phyloP scores from a whole-genome alignment of 1,140 invertebrate species.

The Colletes latitarsis region DNA sequence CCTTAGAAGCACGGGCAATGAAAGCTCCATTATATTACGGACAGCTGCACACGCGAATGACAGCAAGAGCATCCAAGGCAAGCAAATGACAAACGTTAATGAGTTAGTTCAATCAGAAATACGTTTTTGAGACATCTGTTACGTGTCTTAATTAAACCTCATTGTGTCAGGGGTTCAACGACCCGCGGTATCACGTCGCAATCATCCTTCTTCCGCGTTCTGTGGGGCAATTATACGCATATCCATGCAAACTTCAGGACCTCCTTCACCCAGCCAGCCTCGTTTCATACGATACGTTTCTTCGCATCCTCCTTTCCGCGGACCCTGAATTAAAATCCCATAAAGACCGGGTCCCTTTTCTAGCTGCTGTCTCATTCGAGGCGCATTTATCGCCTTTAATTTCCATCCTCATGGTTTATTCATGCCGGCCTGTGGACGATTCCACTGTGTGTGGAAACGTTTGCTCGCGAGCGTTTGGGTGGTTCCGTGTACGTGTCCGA shows the following conservation, averaged over 20 bases:
- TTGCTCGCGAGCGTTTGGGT: neutral
- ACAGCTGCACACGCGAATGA: too few species aligned
- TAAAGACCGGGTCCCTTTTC: constrained; percentile 71
- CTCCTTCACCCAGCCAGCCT: neutral
- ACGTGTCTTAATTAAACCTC: constrained; percentile 34
- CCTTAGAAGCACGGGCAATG: too few species aligned
- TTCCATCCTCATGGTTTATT: constrained; percentile 78
- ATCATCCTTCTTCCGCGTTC: neutral
- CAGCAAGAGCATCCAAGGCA: too few species aligned
- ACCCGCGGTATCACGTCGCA: neutral
- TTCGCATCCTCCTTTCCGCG: constrained; percentile 39
- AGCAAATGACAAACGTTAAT: neutral
- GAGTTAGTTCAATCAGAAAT: neutral
- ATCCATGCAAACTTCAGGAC: constrained; percentile 21
- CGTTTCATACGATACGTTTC: constrained; percentile 6
- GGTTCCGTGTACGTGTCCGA: neutral
- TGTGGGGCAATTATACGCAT: constrained; percentile 20
- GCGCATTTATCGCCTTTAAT: constrained; percentile 79
- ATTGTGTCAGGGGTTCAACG: constrained; percentile 18
- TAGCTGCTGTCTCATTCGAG: constrained; percentile 69
- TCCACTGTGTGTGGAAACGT: constrained; percentile 41
- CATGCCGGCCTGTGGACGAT: constrained; percentile 64
- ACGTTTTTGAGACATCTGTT: neutral
- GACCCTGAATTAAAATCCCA: constrained; percentile 75
- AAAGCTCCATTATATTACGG: too few species aligned